These are phyloP conservation scores for Pocillopora meandrina DNA, from an alignment of 92 coral and sea anemone species.

Conservation along the genomic window DNA sequence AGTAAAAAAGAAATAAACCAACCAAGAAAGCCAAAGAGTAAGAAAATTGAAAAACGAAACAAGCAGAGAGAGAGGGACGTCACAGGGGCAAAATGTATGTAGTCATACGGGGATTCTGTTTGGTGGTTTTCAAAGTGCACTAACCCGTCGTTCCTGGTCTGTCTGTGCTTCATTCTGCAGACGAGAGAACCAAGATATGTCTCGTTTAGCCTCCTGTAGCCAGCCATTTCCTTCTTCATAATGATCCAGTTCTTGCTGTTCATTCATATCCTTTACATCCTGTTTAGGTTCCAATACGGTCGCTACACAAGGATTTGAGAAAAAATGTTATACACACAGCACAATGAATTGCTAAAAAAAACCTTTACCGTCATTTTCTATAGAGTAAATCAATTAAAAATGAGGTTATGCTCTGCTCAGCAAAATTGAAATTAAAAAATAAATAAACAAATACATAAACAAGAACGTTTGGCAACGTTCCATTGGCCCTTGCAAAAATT, in stretches of 20 bases:
- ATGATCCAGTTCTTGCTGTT: conserved; percentile 91
- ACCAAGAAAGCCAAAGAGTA: neutral
- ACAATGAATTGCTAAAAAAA: neutral
- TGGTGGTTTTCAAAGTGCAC: neutral
- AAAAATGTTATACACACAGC: neutral
- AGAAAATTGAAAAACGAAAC: neutral
- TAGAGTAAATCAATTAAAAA: too few species aligned
- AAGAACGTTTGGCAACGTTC: too few species aligned
- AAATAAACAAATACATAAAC: too few species aligned
- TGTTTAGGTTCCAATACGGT: conserved; percentile 77
- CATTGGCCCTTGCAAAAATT: too few species aligned
- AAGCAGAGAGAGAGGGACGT: neutral
- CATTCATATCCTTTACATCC: conserved; percentile 78
- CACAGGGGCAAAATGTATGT: too few species aligned
- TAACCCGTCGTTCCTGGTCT: conserved; percentile 81
- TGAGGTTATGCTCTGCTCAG: too few species aligned
- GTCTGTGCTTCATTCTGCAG: conserved; percentile 58
- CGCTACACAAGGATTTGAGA: conserved; percentile 38
- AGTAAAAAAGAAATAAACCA: neutral
- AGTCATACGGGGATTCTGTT: too few species aligned
- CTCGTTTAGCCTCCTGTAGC: conserved; percentile 87
- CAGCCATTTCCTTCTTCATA: conserved; percentile 90
- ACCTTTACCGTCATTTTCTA: too few species aligned
- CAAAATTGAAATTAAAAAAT: too few species aligned
- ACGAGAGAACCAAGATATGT: conserved; percentile 77